Conservation (phyloP, 2,888 invertebrate genomes). For the Euclidia mi region DNA sequence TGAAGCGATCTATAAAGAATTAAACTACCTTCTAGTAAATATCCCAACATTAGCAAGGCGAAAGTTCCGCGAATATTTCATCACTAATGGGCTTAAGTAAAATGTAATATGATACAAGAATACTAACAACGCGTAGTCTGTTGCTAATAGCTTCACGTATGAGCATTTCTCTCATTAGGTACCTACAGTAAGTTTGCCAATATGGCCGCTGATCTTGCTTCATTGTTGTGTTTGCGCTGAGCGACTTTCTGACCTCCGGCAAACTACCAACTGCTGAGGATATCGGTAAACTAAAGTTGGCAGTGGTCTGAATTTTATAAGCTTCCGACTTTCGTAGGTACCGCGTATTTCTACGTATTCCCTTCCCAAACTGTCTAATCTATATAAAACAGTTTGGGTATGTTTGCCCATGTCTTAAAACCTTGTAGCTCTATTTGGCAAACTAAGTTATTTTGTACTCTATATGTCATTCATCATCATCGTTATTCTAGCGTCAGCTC, state of each 20-base stretch:
- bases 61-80: neutral
- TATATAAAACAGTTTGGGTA: no score
- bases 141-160: neutral
- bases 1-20: no score
- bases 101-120: neutral
- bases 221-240: constrained; percentile 15
- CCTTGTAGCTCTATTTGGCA: no score
- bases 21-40: no score
- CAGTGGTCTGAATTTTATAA: constrained; percentile 2
- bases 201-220: constrained; percentile 7
- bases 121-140: neutral
- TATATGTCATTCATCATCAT: no score
- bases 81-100: neutral
- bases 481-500: no score
- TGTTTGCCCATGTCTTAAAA: no score
- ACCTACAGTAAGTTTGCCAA: constrained; percentile 1
- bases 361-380: no score
- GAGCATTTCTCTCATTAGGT: constrained; percentile 9
- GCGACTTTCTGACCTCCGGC: constrained; percentile 16
- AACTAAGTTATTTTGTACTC: no score
- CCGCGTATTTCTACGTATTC: no score
- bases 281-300: constrained; percentile 21
- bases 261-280: constrained; percentile 18
- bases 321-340: neutral
- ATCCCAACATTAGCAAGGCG: no score